A percentile compares a stretch with the other conserved stretches of the same genome.
These are phyloP conservation scores for Spheniscus mendiculus DNA, from an alignment of 2,113 vertebrate genomes.

Conservation along the genomic window DNA sequence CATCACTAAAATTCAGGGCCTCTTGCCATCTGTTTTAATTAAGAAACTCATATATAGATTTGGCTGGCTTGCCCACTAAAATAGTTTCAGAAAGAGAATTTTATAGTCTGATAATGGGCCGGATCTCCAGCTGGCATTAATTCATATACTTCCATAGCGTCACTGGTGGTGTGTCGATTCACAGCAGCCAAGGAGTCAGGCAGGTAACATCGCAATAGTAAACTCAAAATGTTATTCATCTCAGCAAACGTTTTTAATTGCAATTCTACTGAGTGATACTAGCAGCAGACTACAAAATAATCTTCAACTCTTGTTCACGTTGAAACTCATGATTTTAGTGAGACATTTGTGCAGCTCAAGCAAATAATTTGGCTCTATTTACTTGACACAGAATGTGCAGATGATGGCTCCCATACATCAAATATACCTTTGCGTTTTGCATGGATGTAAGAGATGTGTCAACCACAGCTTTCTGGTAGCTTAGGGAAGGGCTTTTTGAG, in stretches of 20 bases:
- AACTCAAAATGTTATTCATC: not conserved
- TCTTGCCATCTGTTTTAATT: not conserved
- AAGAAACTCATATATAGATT: not conserved
- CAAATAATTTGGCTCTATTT: not conserved
- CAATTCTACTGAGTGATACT: not conserved
- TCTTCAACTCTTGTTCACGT: not conserved
- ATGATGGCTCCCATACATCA: not conserved
- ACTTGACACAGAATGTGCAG: not conserved
- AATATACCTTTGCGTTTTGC: not conserved
- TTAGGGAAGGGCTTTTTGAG: not conserved
- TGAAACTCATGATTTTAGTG: not conserved
- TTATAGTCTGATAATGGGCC: not conserved
- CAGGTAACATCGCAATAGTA: not conserved
- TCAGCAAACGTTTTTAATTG: not conserved
- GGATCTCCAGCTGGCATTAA: not conserved
- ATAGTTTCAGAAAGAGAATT: not conserved
- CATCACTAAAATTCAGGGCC: not conserved
- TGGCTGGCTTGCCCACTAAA: not conserved
- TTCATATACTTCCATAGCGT: not conserved
- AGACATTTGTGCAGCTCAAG: not conserved
- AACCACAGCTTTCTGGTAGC: not conserved
- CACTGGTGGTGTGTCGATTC: not conserved
- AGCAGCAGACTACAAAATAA: not conserved
- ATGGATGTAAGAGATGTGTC: not conserved
- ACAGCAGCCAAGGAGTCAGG: not conserved